Evolutionary conservation across 2,113 vertebrate genomes (phyloP).

Genomic region (Bucco capensis): DNA sequence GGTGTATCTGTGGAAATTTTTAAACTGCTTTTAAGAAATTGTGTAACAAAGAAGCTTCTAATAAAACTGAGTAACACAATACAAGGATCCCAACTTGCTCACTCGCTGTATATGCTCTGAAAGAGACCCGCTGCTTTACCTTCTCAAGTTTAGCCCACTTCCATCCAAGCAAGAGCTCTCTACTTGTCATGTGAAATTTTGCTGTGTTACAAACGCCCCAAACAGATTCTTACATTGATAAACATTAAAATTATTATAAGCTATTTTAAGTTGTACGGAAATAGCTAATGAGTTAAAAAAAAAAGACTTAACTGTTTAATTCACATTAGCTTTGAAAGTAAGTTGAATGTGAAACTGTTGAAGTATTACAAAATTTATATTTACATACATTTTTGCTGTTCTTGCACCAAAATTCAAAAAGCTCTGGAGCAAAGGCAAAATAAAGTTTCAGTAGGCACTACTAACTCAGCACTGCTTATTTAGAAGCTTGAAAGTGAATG

Average conservation of each 20-base stretch:
- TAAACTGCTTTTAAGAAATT: not conserved
- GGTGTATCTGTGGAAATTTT: not conserved
- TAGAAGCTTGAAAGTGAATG: not conserved
- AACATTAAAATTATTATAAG: not conserved
- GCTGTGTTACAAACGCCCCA: not conserved
- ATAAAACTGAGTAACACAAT: not conserved
- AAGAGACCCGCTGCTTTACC: not conserved
- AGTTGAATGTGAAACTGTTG: not conserved
- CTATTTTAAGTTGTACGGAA: not conserved
- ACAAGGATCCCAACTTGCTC: not conserved
- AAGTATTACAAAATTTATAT: not conserved
- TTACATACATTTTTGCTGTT: not conserved
- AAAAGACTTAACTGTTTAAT: not conserved
- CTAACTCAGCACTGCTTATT: not conserved
- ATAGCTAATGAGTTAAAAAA: not conserved
- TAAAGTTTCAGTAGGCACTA: not conserved
- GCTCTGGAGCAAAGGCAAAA: not conserved
- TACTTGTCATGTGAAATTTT: not conserved
- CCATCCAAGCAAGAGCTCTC: not conserved
- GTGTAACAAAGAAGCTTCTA: not conserved
- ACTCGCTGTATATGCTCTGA: not conserved
- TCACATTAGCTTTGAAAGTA: not conserved
- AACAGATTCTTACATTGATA: accelerated
- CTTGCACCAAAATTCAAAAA: not conserved
- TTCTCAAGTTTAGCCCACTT: not conserved